Evolutionary conservation across 2,888 invertebrate genomes (phyloP).

Genomic region (Hyppa rectilinea): DNA sequence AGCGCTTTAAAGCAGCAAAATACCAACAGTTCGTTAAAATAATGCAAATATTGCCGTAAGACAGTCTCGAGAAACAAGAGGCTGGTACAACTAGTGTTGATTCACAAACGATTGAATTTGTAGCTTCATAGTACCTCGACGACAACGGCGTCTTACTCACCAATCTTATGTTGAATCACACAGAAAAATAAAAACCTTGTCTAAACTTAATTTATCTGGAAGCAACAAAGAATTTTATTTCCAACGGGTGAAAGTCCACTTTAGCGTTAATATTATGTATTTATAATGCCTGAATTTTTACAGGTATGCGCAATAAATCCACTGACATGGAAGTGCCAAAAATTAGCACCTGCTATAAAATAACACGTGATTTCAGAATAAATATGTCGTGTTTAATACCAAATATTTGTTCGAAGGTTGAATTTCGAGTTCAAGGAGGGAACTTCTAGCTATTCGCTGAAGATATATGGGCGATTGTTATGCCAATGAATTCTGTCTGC

Average conservation of each 20-base stretch:
- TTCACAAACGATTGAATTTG: conserved; percentile 64
- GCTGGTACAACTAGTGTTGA: conserved; percentile 65
- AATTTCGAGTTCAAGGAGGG: conserved; percentile 47
- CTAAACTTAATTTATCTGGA: conserved; percentile 1
- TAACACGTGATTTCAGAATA: conserved; percentile 27
- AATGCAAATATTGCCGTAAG: conserved; percentile 70
- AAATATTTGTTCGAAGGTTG: conserved; percentile 33
- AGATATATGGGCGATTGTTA: conserved; percentile 71
- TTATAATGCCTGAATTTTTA: conserved; percentile 22
- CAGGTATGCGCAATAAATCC: not conserved
- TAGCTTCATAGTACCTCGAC: conserved; percentile 37
- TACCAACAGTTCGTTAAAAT: conserved; percentile 71
- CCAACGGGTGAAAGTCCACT: conserved; percentile 6
- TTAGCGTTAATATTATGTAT: conserved; percentile 1
- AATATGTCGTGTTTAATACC: conserved; percentile 21
- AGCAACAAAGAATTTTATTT: conserved; percentile 15
- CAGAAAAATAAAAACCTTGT: conserved; percentile 22
- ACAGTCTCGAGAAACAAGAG: conserved; percentile 60
- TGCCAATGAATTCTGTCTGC: conserved; percentile 78
- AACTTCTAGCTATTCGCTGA: conserved; percentile 41
- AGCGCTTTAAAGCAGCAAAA: conserved; percentile 70
- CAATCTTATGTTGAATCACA: conserved; percentile 44
- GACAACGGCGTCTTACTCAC: conserved; percentile 46
- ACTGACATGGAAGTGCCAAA: conserved; percentile 3
- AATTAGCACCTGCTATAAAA: conserved; percentile 31